Evolutionary conservation across 2,797 vertebrate species (phyloP), one percentile per base, ranked within the genome.

Genomic region (Xenentodon cancila): DNA sequence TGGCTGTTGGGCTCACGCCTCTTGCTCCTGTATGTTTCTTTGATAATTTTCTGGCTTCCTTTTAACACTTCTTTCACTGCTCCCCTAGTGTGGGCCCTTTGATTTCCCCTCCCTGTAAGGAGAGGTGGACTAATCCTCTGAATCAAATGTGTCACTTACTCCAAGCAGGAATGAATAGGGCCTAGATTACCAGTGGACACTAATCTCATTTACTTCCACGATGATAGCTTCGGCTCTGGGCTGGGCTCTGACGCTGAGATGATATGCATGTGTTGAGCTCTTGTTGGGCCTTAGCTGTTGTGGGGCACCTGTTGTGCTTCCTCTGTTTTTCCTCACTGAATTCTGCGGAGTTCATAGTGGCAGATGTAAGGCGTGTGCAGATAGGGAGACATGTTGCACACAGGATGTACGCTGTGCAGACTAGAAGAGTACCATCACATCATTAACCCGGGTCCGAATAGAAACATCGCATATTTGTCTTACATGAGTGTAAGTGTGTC

Each of bases 111-210:
- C 68, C 77, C 30, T 20, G 21, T 0, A 27, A 66, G 79, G 37
- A 76, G 80, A 79, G 82, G 68, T 71, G 64, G 77, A 80, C 81
- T 89, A 88, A 91, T 91, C 85, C 88, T 43, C 65, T 65, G 77
- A 90, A 84, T 88, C 73, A 72, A 76, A 80, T 68, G 80, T 89
- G 86, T 90, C 84, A 84, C 81, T 79, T 85, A 55, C 57, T 62
- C 77, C 57, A 58, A 88, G 75, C 68, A 44, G 68, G 70, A 80
- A 73, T 85, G 86, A 85, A 85, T 86, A 82, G 84, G 52, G 59
- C 55, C 48, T 63, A 83, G 84, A 88, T 84, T 86, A 84, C 82
- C 70, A 53, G 58, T 8, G 71, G 81, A 85, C 76, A 65, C 82
- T 90, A 89, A 91, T 89, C 84, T 71, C 81, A 74, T 88, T 87